These are phyloP conservation scores for Serrognathus titanus DNA, from an alignment of 2,888 invertebrate genomes.

Conservation along the genomic window DNA sequence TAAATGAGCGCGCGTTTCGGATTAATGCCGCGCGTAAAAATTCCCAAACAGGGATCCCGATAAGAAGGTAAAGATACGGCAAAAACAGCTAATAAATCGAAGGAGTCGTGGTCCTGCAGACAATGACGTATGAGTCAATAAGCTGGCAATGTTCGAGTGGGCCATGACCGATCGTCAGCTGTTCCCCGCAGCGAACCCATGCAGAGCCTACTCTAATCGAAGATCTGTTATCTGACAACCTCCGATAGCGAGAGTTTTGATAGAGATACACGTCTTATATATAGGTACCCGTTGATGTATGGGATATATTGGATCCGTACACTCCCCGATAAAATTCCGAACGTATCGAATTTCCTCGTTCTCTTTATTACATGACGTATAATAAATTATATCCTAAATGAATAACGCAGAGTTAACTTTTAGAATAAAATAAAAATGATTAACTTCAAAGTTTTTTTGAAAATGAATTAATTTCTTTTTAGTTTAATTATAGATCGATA, in stretches of 20 bases:
- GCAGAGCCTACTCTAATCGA: conserved; percentile 46
- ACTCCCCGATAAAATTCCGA: too few relatives aligned
- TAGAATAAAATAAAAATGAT: too few relatives aligned
- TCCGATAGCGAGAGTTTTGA: conserved; percentile 24
- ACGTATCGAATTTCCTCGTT: too few relatives aligned
- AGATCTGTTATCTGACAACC: conserved; percentile 45
- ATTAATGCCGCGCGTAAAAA: not conserved
- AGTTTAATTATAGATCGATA: too few relatives aligned
- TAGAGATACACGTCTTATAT: conserved; percentile 20
- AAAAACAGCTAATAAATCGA: conserved; percentile 40
- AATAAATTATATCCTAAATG: too few relatives aligned
- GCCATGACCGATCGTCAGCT: conserved; percentile 49
- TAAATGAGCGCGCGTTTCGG: not conserved
- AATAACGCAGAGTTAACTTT: too few relatives aligned
- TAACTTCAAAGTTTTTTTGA: too few relatives aligned
- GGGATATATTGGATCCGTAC: not conserved
- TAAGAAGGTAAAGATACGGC: conserved; percentile 13
- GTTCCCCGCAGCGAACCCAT: conserved; percentile 43
- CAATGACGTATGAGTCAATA: conserved; percentile 48
- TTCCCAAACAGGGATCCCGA: not conserved
- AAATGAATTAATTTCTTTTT: too few relatives aligned
- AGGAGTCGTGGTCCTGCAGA: conserved; percentile 34
- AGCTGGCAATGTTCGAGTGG: conserved; percentile 46
- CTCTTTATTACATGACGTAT: too few relatives aligned
- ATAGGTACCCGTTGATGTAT: not conserved